Base-by-base conservation (phyloP, 2,888 invertebrate species). In the Papilio protenor region DNA sequence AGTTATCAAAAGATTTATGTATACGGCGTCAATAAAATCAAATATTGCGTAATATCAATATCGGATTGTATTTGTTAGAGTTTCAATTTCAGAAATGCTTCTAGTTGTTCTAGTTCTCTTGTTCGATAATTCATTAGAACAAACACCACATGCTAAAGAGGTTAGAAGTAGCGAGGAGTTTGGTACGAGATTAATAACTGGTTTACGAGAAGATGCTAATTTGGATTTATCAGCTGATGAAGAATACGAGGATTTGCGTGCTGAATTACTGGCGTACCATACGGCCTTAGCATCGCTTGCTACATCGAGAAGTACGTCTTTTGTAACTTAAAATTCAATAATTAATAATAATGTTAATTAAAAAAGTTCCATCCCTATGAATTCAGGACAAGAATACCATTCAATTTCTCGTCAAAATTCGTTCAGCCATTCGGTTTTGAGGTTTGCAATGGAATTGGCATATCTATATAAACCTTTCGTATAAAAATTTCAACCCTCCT, bases 221-320 rank as follows among this genome's bases (percentile, higher is more conserved):
- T 83, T 91, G 79, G 94, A 93, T 82, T 86, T 92, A 47, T 84
- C 94, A n/a, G 83, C 80, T 27, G 94, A 94, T 71, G 92, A 91
- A 71, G 94, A 94, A 79, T 94, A 94, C 79, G 94, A 94, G 77
- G 94, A 94, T 81, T 85, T 94, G 21, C 87, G 92, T 3, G 94
- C 93, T 0, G 93, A 94, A 77, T 83, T 94, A 71, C 86, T 94
- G 0, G 94, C 94, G 23, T 92, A 93, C 81, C 90, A 91, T 74
- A 87, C 92, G 1, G 92, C 90, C 1, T 85, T 94, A 1, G 87
- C 90, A 12, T 85, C 90, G 0, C 83, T 93, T 21, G 75, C 84
- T 49, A 80, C 84, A 5, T 77, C 81, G 0, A 80, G 81, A 57
- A 76, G 80, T 80, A 75, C 5, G 77, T 78, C 23, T 69, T 49